These are phyloP conservation scores for Thamnophis elegans DNA, from an alignment of 2,797 vertebrate genomes.

Conservation along the genomic window DNA sequence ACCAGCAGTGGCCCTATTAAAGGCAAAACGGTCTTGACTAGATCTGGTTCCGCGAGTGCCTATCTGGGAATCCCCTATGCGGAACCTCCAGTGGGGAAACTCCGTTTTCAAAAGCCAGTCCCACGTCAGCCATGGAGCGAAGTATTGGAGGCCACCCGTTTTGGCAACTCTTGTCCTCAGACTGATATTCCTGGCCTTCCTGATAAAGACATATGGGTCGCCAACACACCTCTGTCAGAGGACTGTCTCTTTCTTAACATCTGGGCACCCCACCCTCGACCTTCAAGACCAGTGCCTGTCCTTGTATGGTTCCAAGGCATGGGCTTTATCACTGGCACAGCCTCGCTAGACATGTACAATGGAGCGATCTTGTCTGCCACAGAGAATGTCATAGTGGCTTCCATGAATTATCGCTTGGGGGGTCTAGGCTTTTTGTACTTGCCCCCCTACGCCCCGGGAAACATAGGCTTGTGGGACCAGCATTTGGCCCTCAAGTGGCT, in stretches of 20 bases:
- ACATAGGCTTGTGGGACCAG: conserved; percentile 76
- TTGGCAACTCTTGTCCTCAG: conserved; percentile 72
- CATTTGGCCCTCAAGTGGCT: conserved; percentile 76
- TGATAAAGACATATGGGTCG: conserved; percentile 76
- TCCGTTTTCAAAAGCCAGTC: conserved; percentile 71
- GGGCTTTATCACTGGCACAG: conserved; percentile 70
- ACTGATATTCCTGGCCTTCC: conserved; percentile 63
- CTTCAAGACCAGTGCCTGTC: conserved; percentile 59
- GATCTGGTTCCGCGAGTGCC: conserved; percentile 54
- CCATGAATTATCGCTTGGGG: conserved; percentile 80
- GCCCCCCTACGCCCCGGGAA: conserved; percentile 66
- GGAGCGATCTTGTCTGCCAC: conserved; percentile 69
- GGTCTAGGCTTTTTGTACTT: conserved; percentile 73
- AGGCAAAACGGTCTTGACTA: conserved; percentile 61
- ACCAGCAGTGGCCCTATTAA: conserved; percentile 68
- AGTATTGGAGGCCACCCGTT: conserved; percentile 60
- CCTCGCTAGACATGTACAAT: conserved; percentile 79
- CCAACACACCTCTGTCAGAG: conserved; percentile 75
- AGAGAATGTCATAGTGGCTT: conserved; percentile 76
- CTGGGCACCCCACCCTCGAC: conserved; percentile 73
- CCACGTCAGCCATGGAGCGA: conserved; percentile 67
- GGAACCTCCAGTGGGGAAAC: conserved; percentile 66
- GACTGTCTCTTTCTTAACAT: conserved; percentile 80
- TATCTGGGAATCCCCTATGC: conserved; percentile 78
- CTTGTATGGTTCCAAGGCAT: conserved; percentile 81